A percentile compares a stretch with the other conserved stretches of the same genome.
Evolutionary conservation across 2,113 vertebrate species (phyloP).

Genomic region (Litocranius walleri): DNA sequence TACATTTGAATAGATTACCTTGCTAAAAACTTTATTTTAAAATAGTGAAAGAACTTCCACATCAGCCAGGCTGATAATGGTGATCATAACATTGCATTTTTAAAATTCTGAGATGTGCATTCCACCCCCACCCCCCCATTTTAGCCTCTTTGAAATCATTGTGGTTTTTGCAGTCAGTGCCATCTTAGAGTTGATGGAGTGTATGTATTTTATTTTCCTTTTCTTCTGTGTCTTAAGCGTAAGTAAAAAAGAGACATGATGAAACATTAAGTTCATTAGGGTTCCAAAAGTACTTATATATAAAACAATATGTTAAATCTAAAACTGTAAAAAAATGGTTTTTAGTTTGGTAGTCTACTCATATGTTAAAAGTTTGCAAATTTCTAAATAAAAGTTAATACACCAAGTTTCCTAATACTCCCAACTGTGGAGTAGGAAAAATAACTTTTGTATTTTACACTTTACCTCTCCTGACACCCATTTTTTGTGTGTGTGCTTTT

Average conservation of each 20-base stretch:
- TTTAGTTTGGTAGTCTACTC: not conserved
- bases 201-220: not conserved
- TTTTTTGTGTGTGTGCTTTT: conserved; percentile 51
- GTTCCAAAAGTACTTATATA: not conserved
- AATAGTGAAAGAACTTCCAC: not conserved
- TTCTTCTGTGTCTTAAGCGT: not conserved
- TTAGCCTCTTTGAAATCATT: not conserved
- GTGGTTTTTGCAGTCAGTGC: not conserved
- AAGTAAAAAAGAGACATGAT: not conserved
- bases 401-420: conserved; percentile 53
- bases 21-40: not conserved
- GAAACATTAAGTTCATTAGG: not conserved
- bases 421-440: conserved; percentile 60
- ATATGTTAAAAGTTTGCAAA: conserved; percentile 40
- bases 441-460: conserved; percentile 69
- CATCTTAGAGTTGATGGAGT: not conserved
- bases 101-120: not conserved
- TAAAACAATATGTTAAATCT: not conserved
- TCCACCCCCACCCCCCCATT: accelerated
- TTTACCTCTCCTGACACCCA: conserved; percentile 57
- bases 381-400: conserved; percentile 60
- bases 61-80: not conserved
- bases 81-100: not conserved
- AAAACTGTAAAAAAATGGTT: not conserved
- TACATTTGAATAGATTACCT: not conserved